phyloP scores from a whole-genome alignment of 2,888 invertebrate genomes.

The Nephrocerus scutellatus region DNA sequence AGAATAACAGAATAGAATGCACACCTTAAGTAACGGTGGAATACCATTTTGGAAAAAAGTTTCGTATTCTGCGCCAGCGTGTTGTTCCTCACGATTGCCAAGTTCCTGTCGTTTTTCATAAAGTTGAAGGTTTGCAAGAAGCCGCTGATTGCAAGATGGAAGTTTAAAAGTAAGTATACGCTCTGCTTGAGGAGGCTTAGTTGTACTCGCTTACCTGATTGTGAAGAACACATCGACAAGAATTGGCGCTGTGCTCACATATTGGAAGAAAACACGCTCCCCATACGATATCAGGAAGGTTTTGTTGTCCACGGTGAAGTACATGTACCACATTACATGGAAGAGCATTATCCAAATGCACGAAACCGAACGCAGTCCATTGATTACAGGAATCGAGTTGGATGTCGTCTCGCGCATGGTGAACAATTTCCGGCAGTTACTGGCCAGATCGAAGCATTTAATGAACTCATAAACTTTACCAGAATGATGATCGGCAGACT shows the following conservation, averaged over 20 bases:
- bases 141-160: slow-evolving; percentile 35
- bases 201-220: slow-evolving; percentile 35
- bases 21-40: slow-evolving; percentile 42
- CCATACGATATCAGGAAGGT: slow-evolving; percentile 41
- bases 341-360: slow-evolving; percentile 46
- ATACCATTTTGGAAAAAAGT: slow-evolving; percentile 37
- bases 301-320: slow-evolving; percentile 45
- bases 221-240: slow-evolving; percentile 47
- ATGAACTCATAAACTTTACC: slow-evolving; percentile 31
- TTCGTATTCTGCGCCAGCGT: slow-evolving; percentile 31
- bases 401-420: slow-evolving; percentile 27
- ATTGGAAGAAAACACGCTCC: slow-evolving; percentile 43
- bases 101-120: slow-evolving; percentile 34
- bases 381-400: slow-evolving; percentile 43
- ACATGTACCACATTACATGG: slow-evolving; percentile 47
- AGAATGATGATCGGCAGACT: no score
- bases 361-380: slow-evolving; percentile 45
- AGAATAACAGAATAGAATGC: slow-evolving; percentile 2
- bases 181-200: neutral
- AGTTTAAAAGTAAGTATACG: slow-evolving; percentile 2
- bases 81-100: slow-evolving; percentile 35
- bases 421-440: slow-evolving; percentile 37
- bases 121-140: slow-evolving; percentile 45
- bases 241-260: slow-evolving; percentile 44
- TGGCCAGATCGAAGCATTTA: slow-evolving; percentile 41